Evolutionary conservation across 2,797 vertebrate species (phyloP).

Genomic region (Myioborus miniatus): DNA sequence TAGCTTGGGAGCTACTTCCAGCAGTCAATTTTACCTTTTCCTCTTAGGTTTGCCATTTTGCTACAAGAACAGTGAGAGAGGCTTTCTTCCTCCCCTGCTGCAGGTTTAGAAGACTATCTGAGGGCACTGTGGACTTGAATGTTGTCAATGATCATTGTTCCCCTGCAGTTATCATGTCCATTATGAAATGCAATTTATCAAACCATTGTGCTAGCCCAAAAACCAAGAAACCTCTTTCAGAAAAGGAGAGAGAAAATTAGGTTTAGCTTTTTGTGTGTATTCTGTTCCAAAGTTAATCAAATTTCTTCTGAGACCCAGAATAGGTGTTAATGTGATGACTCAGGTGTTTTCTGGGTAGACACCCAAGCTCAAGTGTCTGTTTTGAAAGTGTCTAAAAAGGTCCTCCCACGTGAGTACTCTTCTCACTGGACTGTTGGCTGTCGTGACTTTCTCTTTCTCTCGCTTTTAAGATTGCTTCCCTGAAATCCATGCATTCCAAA

Average conservation of each 20-base stretch:
- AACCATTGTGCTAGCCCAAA: neutral
- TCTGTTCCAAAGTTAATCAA: neutral
- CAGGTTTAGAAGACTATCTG: neutral
- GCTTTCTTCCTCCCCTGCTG: rapidly evolving
- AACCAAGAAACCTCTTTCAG: neutral
- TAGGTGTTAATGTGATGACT: neutral
- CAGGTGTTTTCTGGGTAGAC: neutral
- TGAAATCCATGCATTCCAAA: neutral
- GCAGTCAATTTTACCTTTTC: neutral
- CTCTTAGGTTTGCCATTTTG: neutral
- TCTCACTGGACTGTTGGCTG: neutral
- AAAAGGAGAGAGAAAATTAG: neutral
- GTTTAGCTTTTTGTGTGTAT: neutral
- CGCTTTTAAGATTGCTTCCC: neutral
- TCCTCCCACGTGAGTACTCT: rapidly evolving
- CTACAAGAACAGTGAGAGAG: neutral
- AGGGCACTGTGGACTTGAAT: neutral
- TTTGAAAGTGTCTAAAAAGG: neutral
- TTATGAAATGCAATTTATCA: neutral
- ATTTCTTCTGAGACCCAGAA: neutral
- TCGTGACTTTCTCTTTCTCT: neutral
- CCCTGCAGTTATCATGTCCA: neutral
- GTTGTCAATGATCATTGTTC: neutral
- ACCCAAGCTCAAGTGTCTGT: neutral
- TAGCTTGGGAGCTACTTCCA: neutral